Evolutionary conservation across 2,797 vertebrate species (phyloP), one percentile per base, ranked within the genome.

Genomic region (Pipistrellus pygmaeus): DNA sequence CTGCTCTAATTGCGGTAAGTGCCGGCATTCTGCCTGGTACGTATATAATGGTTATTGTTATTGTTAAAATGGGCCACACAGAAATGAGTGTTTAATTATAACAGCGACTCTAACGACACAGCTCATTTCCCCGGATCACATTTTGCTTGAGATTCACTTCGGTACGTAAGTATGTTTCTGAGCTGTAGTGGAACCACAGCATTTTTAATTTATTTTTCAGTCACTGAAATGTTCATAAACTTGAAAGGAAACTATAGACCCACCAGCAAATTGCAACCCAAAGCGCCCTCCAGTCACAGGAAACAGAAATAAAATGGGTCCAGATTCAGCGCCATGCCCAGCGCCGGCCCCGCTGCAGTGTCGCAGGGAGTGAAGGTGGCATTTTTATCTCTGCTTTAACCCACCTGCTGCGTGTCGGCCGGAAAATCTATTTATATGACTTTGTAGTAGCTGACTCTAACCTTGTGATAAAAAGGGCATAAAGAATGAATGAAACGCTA

Each of bases 61-160:
- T 23, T 55, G 62, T 57, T 81, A 80, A 94, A 73, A 84, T 4
- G 41, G 25, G 44, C 66, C 25, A 66, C 11, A 76, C 8, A 44
- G 68, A 60, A 72, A 93, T 11, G 41, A 88, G 75, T 11, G 35
- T 44, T 86, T 68, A 72, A 77, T 71, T 71, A 13, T 60, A 64
- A 72, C 3, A 82, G 55, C 11, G 53, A 32, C 38, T 86, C 38
- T 60, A 55, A 60, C 15, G 17, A 32, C 3, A 53, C 46, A 76
- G 46, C n/a, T 25, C 17, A n/a, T 91, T 88, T 81, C 57, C 35
- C 5, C 68, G 57, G 64, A 32, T 76, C 12, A 0, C 27, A 60
- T 35, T 82, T 64, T 92, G 35, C 38, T 89, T 82, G 35, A 92
- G 76, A 66, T 73, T 86, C 86, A 89, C 60, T 30, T 32, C 35